Base-by-base conservation (phyloP, 2,888 invertebrate species). In the Lasius platythorax region DNA sequence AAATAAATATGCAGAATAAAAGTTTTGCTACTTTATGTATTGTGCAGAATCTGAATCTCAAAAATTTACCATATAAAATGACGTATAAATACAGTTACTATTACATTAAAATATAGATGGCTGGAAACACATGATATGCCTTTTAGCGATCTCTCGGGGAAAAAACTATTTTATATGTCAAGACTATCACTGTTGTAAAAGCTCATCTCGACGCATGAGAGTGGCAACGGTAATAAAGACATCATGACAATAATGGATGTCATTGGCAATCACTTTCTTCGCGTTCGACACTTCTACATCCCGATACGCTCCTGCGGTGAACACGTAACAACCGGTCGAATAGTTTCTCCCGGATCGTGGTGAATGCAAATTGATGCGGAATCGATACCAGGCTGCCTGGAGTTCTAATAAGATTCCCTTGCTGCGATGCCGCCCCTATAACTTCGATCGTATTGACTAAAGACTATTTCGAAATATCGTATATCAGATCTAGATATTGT, bases 331-430 rank as follows among this genome's bases (percentile, higher is more conserved):
- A 78, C 87, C 76, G 85, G 73, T 73, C 86, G 88, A 90, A 90
- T 87, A 90, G 90, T 90, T 91, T 89, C 89, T 40, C 70, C 23
- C 79, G 85, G 86, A 89, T 90, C 88, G 85, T 87, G 84, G 84
- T 73, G 89, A 89, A 91, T 92, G 93, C 92, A 92, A 93, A 93
- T 93, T 92, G 93, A 92, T 92, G 92, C 90, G 89, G 92, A 92
- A 92, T 92, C 92, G 93, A 92, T 93, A 92, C 90, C 91, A 91
- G 92, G 91, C 90, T 87, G 87, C 87, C 90, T 84, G 85, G 92
- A 92, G 92, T 92, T 92, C 92, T 92, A 93, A 93, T 93, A 92
- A 93, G 92, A 93, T 93, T 93, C 91, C 82, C 85, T 82, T 82
- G 85, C 82, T 83, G 53, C 75, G 37, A 50, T 73, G 73, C 61